These are phyloP conservation scores for Hoplodrina ambigua DNA, from an alignment of 2,888 invertebrate species.

Conservation along the genomic window DNA sequence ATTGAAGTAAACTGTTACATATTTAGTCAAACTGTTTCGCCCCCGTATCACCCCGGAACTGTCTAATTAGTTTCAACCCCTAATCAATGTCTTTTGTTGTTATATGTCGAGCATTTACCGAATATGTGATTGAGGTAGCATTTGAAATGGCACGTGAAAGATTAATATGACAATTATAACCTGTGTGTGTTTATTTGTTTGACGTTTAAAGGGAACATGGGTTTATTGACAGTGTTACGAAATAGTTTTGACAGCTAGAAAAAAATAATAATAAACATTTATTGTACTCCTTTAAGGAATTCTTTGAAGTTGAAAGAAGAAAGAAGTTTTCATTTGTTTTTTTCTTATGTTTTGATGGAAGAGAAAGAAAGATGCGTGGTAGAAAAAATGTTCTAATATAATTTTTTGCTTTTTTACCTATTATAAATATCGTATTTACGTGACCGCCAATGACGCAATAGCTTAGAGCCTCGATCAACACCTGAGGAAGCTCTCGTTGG, in stretches of 20 bases:
- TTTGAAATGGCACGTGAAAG: constrained; percentile 9
- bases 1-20: constrained; percentile 4
- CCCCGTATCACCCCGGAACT: constrained; percentile 23
- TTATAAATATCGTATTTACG: too few species aligned
- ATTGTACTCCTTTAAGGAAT: too few species aligned
- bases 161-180: constrained; percentile 23
- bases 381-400: too few species aligned
- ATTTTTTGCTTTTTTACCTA: too few species aligned
- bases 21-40: constrained; percentile 22
- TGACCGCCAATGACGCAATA: too few species aligned
- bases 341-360: too few species aligned
- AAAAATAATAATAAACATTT: too few species aligned
- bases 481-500: too few species aligned
- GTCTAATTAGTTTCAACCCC: constrained; percentile 36
- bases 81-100: constrained; percentile 35
- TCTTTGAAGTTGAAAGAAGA: too few species aligned
- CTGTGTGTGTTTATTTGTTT: constrained; percentile 10
- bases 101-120: constrained; percentile 26
- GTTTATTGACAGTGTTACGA: constrained; percentile 14
- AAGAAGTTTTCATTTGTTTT: too few species aligned
- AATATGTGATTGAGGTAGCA: constrained; percentile 44
- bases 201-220: constrained; percentile 14
- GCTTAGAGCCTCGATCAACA: too few species aligned
- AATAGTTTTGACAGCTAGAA: constrained; percentile 5
- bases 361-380: too few species aligned